Evolutionary conservation across 1,140 invertebrate genomes (phyloP), one percentile per base, ranked within the genome.

Genomic region (Hyles euphorbiae): DNA sequence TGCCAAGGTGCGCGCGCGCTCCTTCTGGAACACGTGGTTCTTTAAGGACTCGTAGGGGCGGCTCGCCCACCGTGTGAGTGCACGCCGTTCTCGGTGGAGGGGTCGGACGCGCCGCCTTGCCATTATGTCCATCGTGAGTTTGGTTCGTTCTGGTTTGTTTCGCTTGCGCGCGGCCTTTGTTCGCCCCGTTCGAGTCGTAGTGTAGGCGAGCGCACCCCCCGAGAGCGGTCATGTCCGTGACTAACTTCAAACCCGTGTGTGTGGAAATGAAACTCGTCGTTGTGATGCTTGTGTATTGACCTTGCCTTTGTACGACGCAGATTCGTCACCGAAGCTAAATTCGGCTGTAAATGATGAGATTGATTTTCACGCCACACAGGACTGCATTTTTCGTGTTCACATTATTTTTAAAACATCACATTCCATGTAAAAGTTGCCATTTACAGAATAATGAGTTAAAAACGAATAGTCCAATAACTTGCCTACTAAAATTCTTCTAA

Each of bases 51-150:
- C 75, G 55, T 75, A 71, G 58, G 65, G 67, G 58, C 34, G 55
- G 61, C 60, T 56, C 40, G 57, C 66, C 72, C 77, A 77, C 77
- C 76, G 78, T 81, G 76, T 81, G 78, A 80, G 61, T 71, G 72
- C 75, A 75, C 76, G 78, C 79, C 71, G 32, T 10, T 22, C 36
- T 5, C 36, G 43, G 54, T 32, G 9, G 32, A 9, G 9, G 53
- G 53, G n/a, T 36, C 34, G 11, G 33, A 40, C 53, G 22, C 44
- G 36, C 44, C 36, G 69, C 63, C 79, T 83, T 88, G 87, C 86
- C 85, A 87, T 89, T 87, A 89, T 87, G 83, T 88, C 87, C 77
- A 87, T 87, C 72, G 87, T 90, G 87, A 90, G 88, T 90, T 88
- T 85, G 57, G 72, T 79, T 73, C 50, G 74, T 79, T 72, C 63